Percentiles rank a stretch among this genome's conserved stretches.
Conservation (phyloP, 2,113 vertebrate species). For the Triplophysa siluroides region DNA sequence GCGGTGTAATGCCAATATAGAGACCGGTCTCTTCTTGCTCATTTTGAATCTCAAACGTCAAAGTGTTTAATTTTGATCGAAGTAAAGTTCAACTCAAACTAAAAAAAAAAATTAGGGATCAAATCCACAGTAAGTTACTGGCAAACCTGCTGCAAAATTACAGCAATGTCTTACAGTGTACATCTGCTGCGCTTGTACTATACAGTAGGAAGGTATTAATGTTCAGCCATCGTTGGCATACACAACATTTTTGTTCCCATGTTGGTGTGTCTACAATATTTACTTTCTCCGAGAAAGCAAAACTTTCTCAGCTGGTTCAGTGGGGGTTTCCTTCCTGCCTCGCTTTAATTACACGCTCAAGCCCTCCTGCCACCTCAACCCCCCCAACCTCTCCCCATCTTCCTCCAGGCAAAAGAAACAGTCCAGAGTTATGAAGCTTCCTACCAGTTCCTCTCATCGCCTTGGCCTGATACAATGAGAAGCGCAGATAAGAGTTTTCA, state of each 20-base stretch:
- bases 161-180: too few relatives aligned
- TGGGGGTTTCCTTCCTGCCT: conserved; percentile 32
- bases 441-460: conserved; percentile 34
- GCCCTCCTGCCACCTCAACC: conserved; percentile 20
- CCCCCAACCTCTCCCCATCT: conserved; percentile 20
- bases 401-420: conserved; percentile 42
- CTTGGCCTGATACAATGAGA: conserved; percentile 56
- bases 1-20: too few relatives aligned
- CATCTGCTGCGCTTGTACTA: too few relatives aligned
- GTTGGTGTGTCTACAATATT: not conserved
- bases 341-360: conserved; percentile 54
- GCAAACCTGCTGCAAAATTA: too few relatives aligned
- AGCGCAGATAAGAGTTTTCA: conserved; percentile 63
- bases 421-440: conserved; percentile 51
- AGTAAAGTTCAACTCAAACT: too few relatives aligned
- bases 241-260: not conserved
- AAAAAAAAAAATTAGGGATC: too few relatives aligned
- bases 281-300: conserved; percentile 30
- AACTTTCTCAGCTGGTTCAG: conserved; percentile 23
- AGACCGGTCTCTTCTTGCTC: too few relatives aligned
- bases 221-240: too few relatives aligned
- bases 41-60: too few relatives aligned
- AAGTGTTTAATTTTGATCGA: too few relatives aligned
- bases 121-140: too few relatives aligned
- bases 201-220: too few relatives aligned